Evolutionary conservation across 2,797 vertebrate species (phyloP).

Genomic region (Anguilla obscura): DNA sequence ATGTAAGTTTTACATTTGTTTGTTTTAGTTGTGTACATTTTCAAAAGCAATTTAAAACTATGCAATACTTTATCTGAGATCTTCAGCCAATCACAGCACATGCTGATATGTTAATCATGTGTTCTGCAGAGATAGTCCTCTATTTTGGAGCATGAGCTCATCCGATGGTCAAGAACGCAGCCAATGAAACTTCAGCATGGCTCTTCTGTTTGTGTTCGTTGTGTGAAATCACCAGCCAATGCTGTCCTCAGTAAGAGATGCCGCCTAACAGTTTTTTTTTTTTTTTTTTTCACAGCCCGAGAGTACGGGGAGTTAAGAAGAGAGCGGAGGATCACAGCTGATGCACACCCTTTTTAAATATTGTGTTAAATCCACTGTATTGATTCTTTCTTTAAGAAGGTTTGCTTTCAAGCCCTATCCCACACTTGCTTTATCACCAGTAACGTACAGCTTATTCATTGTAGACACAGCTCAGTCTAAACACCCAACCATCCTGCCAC

Average conservation of each 20-base stretch:
- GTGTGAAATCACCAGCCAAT: neutral
- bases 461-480: neutral
- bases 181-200: neutral
- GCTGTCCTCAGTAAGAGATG: neutral
- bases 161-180: neutral
- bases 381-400: conserved; percentile 14
- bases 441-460: neutral
- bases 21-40: neutral
- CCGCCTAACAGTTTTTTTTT: neutral
- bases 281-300: conserved; percentile 8
- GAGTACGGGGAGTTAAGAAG: conserved; percentile 16
- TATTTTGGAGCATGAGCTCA: neutral
- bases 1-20: conserved; percentile 20
- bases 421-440: conserved; percentile 9
- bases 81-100: neutral
- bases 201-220: neutral
- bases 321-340: conserved; percentile 18
- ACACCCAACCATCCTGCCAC: neutral
- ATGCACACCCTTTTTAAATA: conserved; percentile 21
- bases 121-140: neutral
- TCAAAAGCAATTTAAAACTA: neutral
- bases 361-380: conserved; percentile 9
- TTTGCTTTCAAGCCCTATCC: neutral
- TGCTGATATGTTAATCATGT: neutral
- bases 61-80: neutral